Percentiles rank a stretch among this genome's conserved stretches.
Conservation (phyloP, 2,888 invertebrate species). For the Drosophila rubida region DNA sequence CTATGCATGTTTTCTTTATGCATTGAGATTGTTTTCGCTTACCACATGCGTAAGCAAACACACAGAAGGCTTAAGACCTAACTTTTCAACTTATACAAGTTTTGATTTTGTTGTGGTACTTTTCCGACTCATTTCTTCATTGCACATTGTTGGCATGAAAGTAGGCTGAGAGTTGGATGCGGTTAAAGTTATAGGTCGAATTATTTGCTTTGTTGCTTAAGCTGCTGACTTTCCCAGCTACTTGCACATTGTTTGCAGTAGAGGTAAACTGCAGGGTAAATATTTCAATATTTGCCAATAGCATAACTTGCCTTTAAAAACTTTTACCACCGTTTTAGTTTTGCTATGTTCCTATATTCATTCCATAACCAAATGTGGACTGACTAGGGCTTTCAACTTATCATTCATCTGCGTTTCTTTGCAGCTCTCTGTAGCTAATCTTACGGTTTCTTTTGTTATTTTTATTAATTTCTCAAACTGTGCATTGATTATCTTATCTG, state of each 20-base stretch:
- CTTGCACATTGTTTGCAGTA: not conserved
- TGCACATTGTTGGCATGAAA: not conserved
- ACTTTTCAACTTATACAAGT: conserved; percentile 2
- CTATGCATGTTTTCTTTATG: conserved; percentile 15
- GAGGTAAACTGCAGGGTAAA: not conserved
- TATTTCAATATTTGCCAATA: not conserved
- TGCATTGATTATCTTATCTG: not conserved
- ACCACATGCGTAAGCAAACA: not conserved
- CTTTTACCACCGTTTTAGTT: not conserved
- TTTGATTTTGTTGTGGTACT: conserved; percentile 8
- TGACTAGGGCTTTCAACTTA: not conserved
- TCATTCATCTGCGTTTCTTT: not conserved
- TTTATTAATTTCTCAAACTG: not conserved
- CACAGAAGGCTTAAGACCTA: not conserved
- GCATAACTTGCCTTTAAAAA: not conserved
- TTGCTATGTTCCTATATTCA: not conserved
- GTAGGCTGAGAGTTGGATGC: not conserved
- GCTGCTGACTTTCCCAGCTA: not conserved
- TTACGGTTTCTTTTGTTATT: not conserved
- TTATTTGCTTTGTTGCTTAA: not conserved
- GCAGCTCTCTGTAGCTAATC: not conserved
- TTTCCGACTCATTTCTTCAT: conserved; percentile 3
- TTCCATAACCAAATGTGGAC: not conserved
- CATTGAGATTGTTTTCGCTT: conserved; percentile 1
- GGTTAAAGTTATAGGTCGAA: not conserved